phyloP scores from a whole-genome alignment of 2,797 vertebrate species.

The Threskiornis aethiopicus region DNA sequence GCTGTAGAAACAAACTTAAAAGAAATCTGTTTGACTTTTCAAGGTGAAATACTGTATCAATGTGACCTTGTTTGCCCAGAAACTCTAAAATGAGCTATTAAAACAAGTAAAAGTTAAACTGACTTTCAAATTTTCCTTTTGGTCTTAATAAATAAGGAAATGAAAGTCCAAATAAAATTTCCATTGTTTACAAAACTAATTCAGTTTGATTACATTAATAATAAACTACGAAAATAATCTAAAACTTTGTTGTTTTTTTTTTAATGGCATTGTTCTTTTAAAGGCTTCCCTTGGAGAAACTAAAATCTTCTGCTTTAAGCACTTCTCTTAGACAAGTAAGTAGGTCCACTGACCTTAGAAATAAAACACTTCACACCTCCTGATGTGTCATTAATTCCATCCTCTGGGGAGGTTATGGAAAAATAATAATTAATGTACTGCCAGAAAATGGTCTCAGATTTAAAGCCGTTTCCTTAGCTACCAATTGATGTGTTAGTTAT shows the following conservation, averaged over 20 bases:
- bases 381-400: slow-evolving; percentile 36
- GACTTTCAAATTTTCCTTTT: neutral
- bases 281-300: neutral
- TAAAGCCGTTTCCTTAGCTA: slow-evolving; percentile 35
- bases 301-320: neutral
- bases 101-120: neutral
- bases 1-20: neutral
- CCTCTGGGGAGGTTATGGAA: slow-evolving; percentile 27
- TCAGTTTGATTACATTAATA: neutral
- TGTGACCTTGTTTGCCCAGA: neutral
- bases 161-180: neutral
- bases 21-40: neutral
- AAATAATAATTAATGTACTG: slow-evolving; percentile 41
- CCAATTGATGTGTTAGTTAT: neutral
- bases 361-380: slow-evolving; percentile 42
- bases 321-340: neutral
- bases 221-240: neutral
- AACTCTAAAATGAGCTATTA: neutral
- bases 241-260: neutral
- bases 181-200: slow-evolving; percentile 34
- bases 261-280: neutral
- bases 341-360: neutral
- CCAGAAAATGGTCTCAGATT: slow-evolving; percentile 15
- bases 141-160: slow-evolving; percentile 41
- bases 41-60: neutral